Percentiles rank a stretch among this genome's conserved stretches.
Conservation (phyloP, 2,113 vertebrate species). For the Ptilorrhoa leucosticta region DNA sequence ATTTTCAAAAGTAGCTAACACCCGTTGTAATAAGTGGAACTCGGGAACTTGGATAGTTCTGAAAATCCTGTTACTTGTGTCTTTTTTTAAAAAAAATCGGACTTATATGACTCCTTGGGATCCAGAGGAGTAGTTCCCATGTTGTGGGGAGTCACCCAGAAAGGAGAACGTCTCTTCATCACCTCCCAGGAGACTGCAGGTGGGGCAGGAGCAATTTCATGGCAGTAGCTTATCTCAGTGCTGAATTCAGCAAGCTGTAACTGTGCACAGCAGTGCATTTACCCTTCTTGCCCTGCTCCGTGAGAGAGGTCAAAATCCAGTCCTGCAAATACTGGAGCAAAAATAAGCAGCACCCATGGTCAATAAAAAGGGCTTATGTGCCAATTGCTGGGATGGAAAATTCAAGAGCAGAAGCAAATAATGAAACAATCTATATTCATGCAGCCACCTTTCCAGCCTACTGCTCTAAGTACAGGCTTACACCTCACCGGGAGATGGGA, state of each 20-base stretch:
- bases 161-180: neutral
- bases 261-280: neutral
- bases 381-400: slow-evolving; percentile 41
- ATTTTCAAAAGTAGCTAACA: neutral
- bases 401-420: slow-evolving; percentile 52
- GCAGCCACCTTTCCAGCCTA: slow-evolving; percentile 20
- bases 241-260: neutral
- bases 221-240: neutral
- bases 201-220: neutral
- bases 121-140: neutral
- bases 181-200: neutral
- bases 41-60: neutral
- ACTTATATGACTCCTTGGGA: neutral
- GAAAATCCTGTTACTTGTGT: neutral
- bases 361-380: slow-evolving; percentile 43
- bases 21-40: neutral
- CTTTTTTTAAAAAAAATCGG: neutral
- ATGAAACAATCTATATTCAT: slow-evolving; percentile 60
- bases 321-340: neutral
- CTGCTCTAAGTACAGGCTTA: slow-evolving; percentile 12
- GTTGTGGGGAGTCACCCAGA: neutral
- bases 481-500: neutral
- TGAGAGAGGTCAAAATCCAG: neutral
- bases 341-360: slow-evolving; percentile 19
- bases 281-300: neutral